These are phyloP conservation scores for Lophotis ruficrista DNA, from an alignment of 2,113 vertebrate genomes.

Conservation along the genomic window DNA sequence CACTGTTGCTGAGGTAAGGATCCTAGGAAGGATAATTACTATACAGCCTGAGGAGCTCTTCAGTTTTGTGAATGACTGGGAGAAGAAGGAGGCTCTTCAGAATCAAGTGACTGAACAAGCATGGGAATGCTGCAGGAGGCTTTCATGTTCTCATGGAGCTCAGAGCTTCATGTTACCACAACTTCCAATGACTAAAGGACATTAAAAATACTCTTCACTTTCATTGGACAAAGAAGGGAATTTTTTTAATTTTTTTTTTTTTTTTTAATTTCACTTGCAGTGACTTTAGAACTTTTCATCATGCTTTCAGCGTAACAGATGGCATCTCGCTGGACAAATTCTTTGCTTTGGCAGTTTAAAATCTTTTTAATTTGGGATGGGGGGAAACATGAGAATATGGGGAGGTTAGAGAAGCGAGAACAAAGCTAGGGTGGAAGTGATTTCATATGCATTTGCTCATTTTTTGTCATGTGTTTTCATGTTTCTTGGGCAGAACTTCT, in stretches of 20 bases:
- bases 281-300: neutral
- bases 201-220: neutral
- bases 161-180: neutral
- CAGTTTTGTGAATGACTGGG: neutral
- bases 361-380: neutral
- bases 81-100: neutral
- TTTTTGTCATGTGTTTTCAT: neutral
- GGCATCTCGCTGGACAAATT: neutral
- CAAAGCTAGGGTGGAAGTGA: neutral
- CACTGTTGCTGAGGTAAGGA: constrained; percentile 91
- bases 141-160: neutral
- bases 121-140: neutral
- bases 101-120: neutral
- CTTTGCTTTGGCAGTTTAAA: neutral
- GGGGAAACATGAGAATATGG: neutral
- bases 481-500: neutral
- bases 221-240: neutral
- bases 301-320: neutral
- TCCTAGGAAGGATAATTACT: neutral
- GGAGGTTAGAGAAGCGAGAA: neutral
- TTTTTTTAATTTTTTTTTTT: no score
- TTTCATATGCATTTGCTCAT: neutral
- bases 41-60: neutral
- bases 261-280: neutral
- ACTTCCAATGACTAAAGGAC: neutral